Percentiles rank a stretch among this genome's conserved stretches.
These are phyloP conservation scores for Thaleichthys pacificus DNA, from an alignment of 2,797 vertebrate genomes.

Conservation along the genomic window DNA sequence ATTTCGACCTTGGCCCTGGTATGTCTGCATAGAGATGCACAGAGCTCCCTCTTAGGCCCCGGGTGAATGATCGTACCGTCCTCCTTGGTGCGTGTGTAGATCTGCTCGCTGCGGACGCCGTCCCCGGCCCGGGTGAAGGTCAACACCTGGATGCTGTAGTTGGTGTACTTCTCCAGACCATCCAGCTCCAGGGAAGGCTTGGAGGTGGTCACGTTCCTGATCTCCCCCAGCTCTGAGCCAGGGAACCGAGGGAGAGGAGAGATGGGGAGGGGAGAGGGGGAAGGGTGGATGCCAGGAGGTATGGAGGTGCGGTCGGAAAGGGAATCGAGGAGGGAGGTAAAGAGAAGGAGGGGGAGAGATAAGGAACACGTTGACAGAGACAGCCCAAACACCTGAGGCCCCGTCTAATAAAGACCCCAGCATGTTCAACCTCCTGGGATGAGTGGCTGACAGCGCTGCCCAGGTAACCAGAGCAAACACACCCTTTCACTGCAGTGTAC, in stretches of 20 bases:
- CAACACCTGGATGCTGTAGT: slow-evolving; percentile 97
- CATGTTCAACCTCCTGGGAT: background rate
- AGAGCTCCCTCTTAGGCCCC: background rate
- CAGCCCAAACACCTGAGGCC: background rate
- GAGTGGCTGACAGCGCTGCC: slow-evolving; percentile 5
- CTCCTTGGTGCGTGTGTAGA: slow-evolving; percentile 95
- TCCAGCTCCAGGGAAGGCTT: slow-evolving; percentile 92
- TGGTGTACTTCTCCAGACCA: slow-evolving; percentile 95
- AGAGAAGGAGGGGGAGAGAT: background rate
- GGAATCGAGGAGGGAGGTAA: background rate
- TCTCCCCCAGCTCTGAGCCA: slow-evolving; percentile 89
- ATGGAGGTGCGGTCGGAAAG: background rate
- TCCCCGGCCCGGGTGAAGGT: slow-evolving; percentile 95
- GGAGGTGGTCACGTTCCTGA: slow-evolving; percentile 91
- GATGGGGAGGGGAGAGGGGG: background rate
- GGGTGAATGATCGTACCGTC: slow-evolving; percentile 79
- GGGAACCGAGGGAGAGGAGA: background rate
- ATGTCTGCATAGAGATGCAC: background rate
- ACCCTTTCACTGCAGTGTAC: background rate
- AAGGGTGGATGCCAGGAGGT: too few species aligned
- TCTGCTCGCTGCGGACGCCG: slow-evolving; percentile 92
- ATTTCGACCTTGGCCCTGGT: background rate
- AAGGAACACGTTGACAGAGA: background rate
- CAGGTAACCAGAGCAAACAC: background rate
- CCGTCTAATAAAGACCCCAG: background rate